These are phyloP conservation scores for Tauraco hartlaubi DNA, from an alignment of 2,797 vertebrate genomes.

Conservation along the genomic window DNA sequence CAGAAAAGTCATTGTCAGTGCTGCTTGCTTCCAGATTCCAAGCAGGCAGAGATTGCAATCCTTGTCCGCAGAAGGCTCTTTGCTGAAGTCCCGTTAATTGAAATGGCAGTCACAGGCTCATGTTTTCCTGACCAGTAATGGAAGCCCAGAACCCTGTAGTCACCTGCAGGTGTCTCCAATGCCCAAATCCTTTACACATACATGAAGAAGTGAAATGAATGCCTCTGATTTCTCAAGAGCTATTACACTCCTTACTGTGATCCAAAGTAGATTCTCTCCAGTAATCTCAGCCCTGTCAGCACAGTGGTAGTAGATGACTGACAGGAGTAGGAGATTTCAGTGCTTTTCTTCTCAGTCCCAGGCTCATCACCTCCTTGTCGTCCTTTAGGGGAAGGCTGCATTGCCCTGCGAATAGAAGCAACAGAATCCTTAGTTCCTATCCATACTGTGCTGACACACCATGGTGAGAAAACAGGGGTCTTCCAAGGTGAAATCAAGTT, in stretches of 20 bases:
- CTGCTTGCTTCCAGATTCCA: neutral
- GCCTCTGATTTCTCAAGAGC: neutral
- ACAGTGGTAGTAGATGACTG: neutral
- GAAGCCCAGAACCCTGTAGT: neutral
- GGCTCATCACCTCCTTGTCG: neutral
- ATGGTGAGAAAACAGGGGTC: conserved; percentile 91
- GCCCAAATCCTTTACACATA: neutral
- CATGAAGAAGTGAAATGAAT: neutral
- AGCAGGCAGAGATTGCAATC: neutral
- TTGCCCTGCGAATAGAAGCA: conserved; percentile 89
- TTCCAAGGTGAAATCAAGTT: conserved; percentile 92
- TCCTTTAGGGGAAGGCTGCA: conserved; percentile 91
- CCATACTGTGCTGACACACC: conserved; percentile 90
- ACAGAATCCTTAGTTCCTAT: conserved; percentile 88
- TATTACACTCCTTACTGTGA: neutral
- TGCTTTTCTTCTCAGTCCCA: neutral
- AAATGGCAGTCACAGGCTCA: neutral
- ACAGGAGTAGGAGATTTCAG: neutral
- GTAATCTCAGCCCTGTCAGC: neutral
- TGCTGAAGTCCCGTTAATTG: neutral
- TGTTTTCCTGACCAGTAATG: neutral
- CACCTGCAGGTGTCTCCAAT: neutral
- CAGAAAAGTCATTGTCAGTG: neutral
- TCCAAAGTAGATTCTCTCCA: neutral
- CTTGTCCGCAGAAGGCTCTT: neutral